Conservation (phyloP, 2,888 invertebrate species). For the Carabus problematicus region DNA sequence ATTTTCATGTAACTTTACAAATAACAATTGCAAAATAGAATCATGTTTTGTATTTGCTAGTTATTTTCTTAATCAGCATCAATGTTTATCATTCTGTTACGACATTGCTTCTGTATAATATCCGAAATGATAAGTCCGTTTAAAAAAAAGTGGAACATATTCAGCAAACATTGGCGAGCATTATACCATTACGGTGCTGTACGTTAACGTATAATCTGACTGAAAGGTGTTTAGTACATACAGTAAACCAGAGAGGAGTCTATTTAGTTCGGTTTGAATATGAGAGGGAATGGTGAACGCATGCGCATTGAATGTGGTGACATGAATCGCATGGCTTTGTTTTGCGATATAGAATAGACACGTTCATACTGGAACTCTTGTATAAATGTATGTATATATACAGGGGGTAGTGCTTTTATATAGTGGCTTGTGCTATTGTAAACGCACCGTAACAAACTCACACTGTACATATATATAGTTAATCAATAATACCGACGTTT, state of each 20-base stretch:
- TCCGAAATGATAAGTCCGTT: too few species aligned
- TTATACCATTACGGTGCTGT: slow-evolving; percentile 6
- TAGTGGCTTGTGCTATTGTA: slow-evolving; percentile 30
- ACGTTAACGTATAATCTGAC: not conserved
- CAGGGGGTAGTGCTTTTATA: slow-evolving; percentile 19
- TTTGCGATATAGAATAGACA: too few species aligned
- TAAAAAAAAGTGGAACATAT: too few species aligned
- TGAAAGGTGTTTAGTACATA: slow-evolving; percentile 27
- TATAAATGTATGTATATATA: not conserved
- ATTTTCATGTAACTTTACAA: too few species aligned
- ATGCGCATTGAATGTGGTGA: slow-evolving; percentile 31
- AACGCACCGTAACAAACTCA: slow-evolving; percentile 31
- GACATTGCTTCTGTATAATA: too few species aligned
- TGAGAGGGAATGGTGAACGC: slow-evolving; percentile 14
- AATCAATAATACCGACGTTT: slow-evolving; percentile 26
- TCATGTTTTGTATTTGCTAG: too few species aligned
- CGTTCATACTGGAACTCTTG: not conserved
- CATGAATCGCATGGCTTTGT: not conserved
- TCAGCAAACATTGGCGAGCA: too few species aligned
- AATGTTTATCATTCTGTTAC: too few species aligned
- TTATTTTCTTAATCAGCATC: too few species aligned
- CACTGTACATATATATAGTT: slow-evolving; percentile 19
- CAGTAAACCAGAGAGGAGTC: slow-evolving; percentile 31
- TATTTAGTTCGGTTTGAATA: slow-evolving; percentile 35
- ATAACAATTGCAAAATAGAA: too few species aligned